Base-by-base conservation (phyloP, 2,888 invertebrate genomes). In the Zonitis immaculata region DNA sequence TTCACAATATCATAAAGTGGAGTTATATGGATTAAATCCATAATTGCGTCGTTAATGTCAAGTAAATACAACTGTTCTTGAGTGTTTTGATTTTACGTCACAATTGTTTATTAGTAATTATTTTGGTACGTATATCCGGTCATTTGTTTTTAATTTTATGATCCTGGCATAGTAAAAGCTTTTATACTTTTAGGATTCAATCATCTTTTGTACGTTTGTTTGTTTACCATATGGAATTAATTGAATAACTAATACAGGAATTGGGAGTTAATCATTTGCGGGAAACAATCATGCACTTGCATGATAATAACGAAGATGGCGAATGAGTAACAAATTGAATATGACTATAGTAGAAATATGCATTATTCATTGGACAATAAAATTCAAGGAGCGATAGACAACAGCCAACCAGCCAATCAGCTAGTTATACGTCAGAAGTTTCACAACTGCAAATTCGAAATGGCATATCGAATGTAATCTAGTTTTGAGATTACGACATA, bases 361-460 rank as follows among this genome's bases (percentile, higher is more conserved):
- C 52, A 56, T 56, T 56, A 56, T 56, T 56, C 56, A 56, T 56
- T 35, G 44, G 47, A 27, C 56, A 49, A 49, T 56, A 50, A 52
- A 56, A 56, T 52, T 47, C 50, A 26, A 50, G 39, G 52, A 32
- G 22, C 30, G 35, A 32, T 28, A 27, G 27, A 12, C 3, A 22
- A n/a, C n/a, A n/a, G n/a, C n/a, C n/a, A n/a, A n/a, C n/a, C n/a
- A n/a, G n/a, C n/a, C n/a, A n/a, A n/a, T n/a, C n/a, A n/a, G n/a
- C n/a, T n/a, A n/a, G n/a, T n/a, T n/a, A n/a, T n/a, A n/a, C n/a
- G n/a, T n/a, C n/a, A n/a, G n/a, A n/a, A n/a, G n/a, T n/a, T n/a
- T n/a, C n/a, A n/a, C n/a, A n/a, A n/a, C n/a, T 39, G 39, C 49
- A 52, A 52, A 55, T 55, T 49, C 56, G 47, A 50, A 47, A 56